These are phyloP conservation scores for Apamea monoglypha DNA, from an alignment of 2,888 invertebrate genomes.

Conservation along the genomic window DNA sequence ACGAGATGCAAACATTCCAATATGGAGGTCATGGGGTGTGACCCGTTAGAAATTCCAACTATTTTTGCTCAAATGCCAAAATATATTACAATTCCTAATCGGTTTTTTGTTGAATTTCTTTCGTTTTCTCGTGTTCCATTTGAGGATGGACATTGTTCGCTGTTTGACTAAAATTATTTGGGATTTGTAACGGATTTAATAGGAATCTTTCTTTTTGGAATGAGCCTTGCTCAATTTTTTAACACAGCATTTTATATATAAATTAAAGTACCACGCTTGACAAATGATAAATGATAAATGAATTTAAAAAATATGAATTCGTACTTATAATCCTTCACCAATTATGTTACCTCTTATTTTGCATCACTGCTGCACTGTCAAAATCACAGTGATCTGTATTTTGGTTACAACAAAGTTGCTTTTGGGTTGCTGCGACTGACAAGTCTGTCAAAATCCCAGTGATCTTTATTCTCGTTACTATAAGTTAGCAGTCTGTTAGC, in stretches of 20 bases:
- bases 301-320: neutral
- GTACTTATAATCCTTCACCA: too few species aligned
- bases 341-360: too few species aligned
- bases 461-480: neutral
- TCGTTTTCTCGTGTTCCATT: neutral
- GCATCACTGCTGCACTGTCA: too few species aligned
- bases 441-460: neutral
- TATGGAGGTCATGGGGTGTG: slow-evolving; percentile 8
- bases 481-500: too few species aligned
- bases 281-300: too few species aligned
- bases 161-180: neutral
- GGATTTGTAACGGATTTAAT: neutral
- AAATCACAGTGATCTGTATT: too few species aligned
- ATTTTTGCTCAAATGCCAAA: slow-evolving; percentile 34
- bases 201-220: neutral
- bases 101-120: slow-evolving; percentile 20
- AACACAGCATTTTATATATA: neutral
- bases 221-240: neutral
- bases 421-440: too few species aligned
- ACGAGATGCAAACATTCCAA: slow-evolving; percentile 43
- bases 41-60: slow-evolving; percentile 46
- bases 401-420: too few species aligned
- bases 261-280: neutral
- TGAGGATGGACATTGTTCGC: neutral
- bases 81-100: slow-evolving; percentile 38